Evolutionary conservation across 2,797 vertebrate genomes (phyloP), one percentile per base, ranked within the genome.

Genomic region (Anguilla marmorata): DNA sequence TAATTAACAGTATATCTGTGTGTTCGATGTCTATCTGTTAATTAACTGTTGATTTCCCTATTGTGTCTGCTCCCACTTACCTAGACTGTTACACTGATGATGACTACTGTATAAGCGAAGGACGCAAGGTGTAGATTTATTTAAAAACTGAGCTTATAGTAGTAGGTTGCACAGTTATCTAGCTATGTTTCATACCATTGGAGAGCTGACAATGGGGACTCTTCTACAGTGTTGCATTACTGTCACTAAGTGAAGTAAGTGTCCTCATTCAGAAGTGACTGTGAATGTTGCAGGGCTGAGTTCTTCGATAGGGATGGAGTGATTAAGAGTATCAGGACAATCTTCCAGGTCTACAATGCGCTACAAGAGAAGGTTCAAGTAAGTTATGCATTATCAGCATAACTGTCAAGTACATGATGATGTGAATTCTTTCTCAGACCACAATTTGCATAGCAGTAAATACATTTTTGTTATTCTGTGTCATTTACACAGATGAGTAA

Each of bases 221-320:
- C 9, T 80, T 82, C 41, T 60, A 11, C 79, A 58, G 24, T 88
- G 87, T 83, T 16, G n/a, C 52, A 41, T 74, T 50, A 33, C 16
- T 3, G n/a, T 27, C 69, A 30, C 69, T 37, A 14, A 4, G 19
- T 30, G 33, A 85, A 30, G 33, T 19, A 54, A 58, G 45, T 16
- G 9, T 86, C 3, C 33, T 52, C 30, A 52, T 50, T 72, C n/a
- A 45, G 45, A 33, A 37, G 16, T 30, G 33, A 37, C 8, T 85
- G 56, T 79, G 52, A 74, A n/a, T 88, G 37, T 93, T 88, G 8
- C 90, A 99, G 99, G 93, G 97, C 97, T 87, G 98, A 99, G 93
- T 99, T 99, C 93, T 99, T 99, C 95, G 98, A 99, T 94, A 99
- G 99, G 95, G 98, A 99, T 69, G 99, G 99, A 89, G 98, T 99